These are phyloP conservation scores for Anoplophora glabripennis DNA, from an alignment of 1,140 invertebrate species.

Conservation along the genomic window DNA sequence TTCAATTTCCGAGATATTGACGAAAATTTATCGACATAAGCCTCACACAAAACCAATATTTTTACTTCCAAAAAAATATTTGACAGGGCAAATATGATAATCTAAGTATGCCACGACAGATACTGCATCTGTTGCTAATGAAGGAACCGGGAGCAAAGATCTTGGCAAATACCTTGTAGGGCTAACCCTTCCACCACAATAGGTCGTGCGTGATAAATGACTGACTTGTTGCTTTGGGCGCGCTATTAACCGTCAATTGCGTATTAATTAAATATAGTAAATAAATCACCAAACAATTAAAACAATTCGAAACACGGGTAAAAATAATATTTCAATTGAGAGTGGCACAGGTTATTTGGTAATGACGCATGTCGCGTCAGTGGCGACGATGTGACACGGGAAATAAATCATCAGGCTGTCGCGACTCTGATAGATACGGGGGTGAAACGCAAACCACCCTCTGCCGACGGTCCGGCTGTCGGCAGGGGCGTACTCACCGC, in stretches of 20 bases:
- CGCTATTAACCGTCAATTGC: neutral
- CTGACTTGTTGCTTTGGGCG: constrained; percentile 4
- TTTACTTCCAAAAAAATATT: too few species aligned
- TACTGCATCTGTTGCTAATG: too few species aligned
- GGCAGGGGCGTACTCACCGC: neutral
- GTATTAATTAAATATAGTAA: constrained; percentile 3
- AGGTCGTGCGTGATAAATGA: neutral
- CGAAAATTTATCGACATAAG: too few species aligned
- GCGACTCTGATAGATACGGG: constrained; percentile 30
- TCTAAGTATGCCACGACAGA: too few species aligned
- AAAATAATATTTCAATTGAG: constrained; percentile 34
- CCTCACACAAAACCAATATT: too few species aligned
- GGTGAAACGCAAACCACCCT: neutral
- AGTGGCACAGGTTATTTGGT: constrained; percentile 34
- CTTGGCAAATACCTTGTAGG: too few species aligned
- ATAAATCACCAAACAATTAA: constrained; percentile 2
- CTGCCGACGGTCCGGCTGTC: neutral
- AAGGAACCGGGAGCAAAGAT: too few species aligned
- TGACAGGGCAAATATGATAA: too few species aligned
- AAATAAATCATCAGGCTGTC: constrained; percentile 35
- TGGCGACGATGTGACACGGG: constrained; percentile 28
- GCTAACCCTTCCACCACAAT: neutral
- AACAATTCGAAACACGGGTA: neutral
- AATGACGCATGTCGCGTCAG: constrained; percentile 35
- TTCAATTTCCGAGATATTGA: too few species aligned